Evolutionary conservation across 2,113 vertebrate species (phyloP), one percentile per base, ranked within the genome.

Genomic region (Pardalotus punctatus): DNA sequence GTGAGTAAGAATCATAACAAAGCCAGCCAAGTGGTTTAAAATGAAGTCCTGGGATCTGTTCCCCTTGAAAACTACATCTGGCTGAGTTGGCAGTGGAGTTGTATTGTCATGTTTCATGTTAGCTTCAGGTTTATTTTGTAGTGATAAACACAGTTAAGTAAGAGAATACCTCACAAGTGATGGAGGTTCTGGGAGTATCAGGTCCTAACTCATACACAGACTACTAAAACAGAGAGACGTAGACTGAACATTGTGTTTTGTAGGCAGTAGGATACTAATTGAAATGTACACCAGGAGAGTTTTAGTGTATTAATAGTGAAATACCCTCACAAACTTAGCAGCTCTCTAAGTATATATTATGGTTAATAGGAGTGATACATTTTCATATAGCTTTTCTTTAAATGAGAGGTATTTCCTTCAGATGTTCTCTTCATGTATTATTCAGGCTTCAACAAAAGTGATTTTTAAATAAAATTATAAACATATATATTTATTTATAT

Each of bases 1-100:
- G 8, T 6, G 9, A 14, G 11, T 3, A 0, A 88, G 5, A 27
- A 35, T 6, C 0, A 0, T 24, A 72, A 12, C 18, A 53, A 73
- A 93, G 5, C 28, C 66, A 73, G 19, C 2, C 33, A 51, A 15
- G 11, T 43, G 35, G 43, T 78, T 87, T 25, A 54, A 87, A 84
- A 60, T 36, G 7, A 23, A 50, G 36, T 33, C n/a, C 57, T 28
- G 28, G 21, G 33, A 61, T 45, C 42, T 5, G 0, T 71, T 83
- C 16, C 12, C 19, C 66, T 62, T 61, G 28, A 43, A 83, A 92
- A 38, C 9, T 29, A 15, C 28, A 61, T 42, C 36, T 77, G 42
- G 16, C 50, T 77, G 50, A 56, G 28, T 11, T 84, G 29, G 45
- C 0, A 0, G 18, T 72, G 38, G 21, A 61, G 36, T 21, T 54